These are phyloP conservation scores for Embidobia sp. DNA, from an alignment of 2,888 invertebrate genomes.

Conservation along the genomic window DNA sequence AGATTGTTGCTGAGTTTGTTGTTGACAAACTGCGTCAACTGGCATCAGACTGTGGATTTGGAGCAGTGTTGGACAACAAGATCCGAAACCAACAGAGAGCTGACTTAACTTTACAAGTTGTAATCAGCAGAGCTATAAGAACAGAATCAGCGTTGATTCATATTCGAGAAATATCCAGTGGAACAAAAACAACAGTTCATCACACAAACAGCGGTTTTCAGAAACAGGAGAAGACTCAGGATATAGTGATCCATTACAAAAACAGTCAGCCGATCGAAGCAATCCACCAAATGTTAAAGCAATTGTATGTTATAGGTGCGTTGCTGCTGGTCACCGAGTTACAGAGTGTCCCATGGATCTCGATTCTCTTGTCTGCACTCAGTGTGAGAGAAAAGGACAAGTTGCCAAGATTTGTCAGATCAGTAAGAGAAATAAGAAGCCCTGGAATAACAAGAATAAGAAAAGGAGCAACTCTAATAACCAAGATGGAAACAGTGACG, in stretches of 20 bases:
- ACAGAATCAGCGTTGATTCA: not conserved
- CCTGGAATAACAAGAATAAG: not conserved
- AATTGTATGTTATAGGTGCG: conserved; percentile 12
- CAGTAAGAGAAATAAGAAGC: not conserved
- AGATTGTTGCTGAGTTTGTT: not conserved
- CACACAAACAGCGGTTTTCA: not conserved
- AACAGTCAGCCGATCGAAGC: not conserved
- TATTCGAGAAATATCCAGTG: conserved; percentile 3
- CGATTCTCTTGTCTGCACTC: conserved; percentile 4
- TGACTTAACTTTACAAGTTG: conserved; percentile 1
- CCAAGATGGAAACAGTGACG: not conserved
- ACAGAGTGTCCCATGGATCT: conserved; percentile 5
- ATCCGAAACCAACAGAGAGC: not conserved
- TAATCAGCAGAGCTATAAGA: not conserved
- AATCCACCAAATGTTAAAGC: not conserved
- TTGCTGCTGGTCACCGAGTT: conserved; percentile 22
- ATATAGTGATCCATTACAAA: not conserved
- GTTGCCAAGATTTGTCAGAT: conserved; percentile 7
- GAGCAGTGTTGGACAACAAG: not conserved
- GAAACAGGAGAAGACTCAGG: conserved; percentile 1
- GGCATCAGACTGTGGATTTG: not conserved
- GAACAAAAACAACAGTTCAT: not conserved
- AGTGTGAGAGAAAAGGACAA: conserved; percentile 12
- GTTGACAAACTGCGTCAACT: not conserved
- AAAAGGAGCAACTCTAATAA: not conserved